Evolutionary conservation across 2,797 vertebrate species (phyloP).

Genomic region (Spatula versicolor): DNA sequence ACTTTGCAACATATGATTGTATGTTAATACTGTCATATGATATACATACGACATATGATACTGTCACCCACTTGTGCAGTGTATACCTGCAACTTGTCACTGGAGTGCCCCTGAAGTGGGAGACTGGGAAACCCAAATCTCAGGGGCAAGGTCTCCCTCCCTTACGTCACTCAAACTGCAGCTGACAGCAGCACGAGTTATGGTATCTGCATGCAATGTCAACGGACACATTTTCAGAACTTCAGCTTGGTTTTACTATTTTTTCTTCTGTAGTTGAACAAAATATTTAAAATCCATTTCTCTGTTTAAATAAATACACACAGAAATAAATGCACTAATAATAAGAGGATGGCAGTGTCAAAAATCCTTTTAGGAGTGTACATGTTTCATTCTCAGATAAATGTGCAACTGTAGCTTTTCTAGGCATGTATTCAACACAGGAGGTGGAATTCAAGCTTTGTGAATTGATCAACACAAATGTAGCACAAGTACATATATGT

Average conservation of each 20-base stretch:
- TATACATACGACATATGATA: too few species aligned
- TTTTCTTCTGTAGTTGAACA: neutral
- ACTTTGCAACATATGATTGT: neutral
- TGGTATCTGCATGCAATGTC: neutral
- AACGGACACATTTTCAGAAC: neutral
- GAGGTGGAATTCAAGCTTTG: neutral
- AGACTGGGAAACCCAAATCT: neutral
- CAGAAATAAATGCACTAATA: neutral
- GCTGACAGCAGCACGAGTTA: neutral
- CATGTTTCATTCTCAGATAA: constrained; percentile 24
- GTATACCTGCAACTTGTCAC: neutral
- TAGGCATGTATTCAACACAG: neutral
- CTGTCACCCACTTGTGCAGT: neutral
- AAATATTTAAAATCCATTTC: neutral
- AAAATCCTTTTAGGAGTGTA: neutral
- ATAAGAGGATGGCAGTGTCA: neutral
- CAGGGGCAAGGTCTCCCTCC: neutral
- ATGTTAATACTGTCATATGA: too few species aligned
- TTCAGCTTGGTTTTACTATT: neutral
- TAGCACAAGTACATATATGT: neutral
- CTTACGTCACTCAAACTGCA: neutral
- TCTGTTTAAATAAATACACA: constrained; percentile 24
- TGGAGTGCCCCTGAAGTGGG: neutral
- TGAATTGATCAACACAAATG: constrained; percentile 20
- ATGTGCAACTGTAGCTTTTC: constrained; percentile 7